Evolutionary conservation across 2,797 vertebrate genomes (phyloP), one percentile per base, ranked within the genome.

Genomic region (Myripristis jacobus): DNA sequence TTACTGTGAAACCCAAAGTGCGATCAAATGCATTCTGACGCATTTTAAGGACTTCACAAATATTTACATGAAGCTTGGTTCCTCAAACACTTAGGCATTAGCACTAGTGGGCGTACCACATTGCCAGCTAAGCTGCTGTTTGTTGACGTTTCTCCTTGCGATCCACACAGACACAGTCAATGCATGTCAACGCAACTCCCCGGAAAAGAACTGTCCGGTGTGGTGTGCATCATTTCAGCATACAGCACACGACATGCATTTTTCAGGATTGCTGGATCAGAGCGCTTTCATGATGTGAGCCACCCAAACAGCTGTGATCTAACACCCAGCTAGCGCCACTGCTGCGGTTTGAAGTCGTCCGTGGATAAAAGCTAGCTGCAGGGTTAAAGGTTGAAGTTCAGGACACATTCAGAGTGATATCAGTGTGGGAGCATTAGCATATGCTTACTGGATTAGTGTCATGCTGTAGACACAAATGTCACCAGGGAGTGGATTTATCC

Each of bases 341-440:
- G 6, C 18, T 47, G 12, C 27, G 24, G 19, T 66, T 22, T 41
- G 12, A 61, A 29, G 27, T 59, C 51, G 50, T 8, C 3, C 10
- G 12, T 21, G 31, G 31, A 24, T 56, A 44, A 47, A 64, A 50
- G 47, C 3, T 38, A 60, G 36, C 44, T 43, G 38, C 0, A 25
- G 60, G 66, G 64, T 82, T 56, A 80, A 66, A 66, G 31, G 68
- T 62, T 52, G 22, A 79, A 74, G 70, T 66, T 75, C 68, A 55
- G 48, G 68, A n/a, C 52, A 31, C 50, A 51, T 58, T 58, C n/a
- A 69, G 47, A 53, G 31, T 8, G 22, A 73, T 75, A 53, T 13
- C n/a, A 46, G 52, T 43, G 43, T 34, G 38, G 50, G 21, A 24
- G 62, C 48, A 38, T 80, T 56, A 66, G 57, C 64, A 43, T 24